Conservation (phyloP, 2,888 invertebrate genomes). For the Horisme vitalbata region DNA sequence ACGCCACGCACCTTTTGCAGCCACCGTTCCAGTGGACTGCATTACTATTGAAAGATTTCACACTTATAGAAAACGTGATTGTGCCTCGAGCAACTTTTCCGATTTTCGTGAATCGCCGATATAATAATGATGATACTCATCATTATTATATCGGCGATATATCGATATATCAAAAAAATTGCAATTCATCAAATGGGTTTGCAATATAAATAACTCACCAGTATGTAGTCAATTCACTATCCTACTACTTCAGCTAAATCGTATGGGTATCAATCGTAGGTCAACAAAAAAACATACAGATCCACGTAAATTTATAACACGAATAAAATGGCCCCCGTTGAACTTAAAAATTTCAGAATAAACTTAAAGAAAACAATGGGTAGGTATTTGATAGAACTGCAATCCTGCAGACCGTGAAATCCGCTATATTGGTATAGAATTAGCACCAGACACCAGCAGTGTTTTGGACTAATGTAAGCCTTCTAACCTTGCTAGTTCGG, state of each 20-base stretch:
- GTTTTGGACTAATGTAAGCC: slow-evolving; percentile 11
- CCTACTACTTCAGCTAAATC: no score
- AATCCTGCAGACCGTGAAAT: slow-evolving; percentile 57
- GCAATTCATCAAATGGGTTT: no score
- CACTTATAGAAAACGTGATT: slow-evolving; percentile 71
- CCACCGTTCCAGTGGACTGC: slow-evolving; percentile 64
- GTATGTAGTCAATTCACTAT: no score
- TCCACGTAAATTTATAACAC: no score
- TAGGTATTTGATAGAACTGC: slow-evolving; percentile 46
- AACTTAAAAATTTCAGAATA: slow-evolving; percentile 21
- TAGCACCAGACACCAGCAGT: slow-evolving; percentile 33
- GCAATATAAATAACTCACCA: no score
- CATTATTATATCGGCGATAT: no score
- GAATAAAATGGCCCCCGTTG: no score
- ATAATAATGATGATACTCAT: no score
- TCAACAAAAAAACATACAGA: background rate
- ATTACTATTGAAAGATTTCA: slow-evolving; percentile 65
- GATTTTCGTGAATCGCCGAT: slow-evolving; percentile 57
- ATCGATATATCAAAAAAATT: no score
- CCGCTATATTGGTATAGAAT: slow-evolving; percentile 54
- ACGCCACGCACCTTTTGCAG: slow-evolving; percentile 65
- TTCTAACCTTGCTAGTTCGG: slow-evolving; percentile 14
- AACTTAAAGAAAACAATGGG: slow-evolving; percentile 34
- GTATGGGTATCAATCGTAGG: background rate
- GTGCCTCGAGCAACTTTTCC: slow-evolving; percentile 60